Percentiles rank a stretch among this genome's conserved stretches.
Conservation (phyloP, 2,888 invertebrate genomes). For the Cotesia congregata region DNA sequence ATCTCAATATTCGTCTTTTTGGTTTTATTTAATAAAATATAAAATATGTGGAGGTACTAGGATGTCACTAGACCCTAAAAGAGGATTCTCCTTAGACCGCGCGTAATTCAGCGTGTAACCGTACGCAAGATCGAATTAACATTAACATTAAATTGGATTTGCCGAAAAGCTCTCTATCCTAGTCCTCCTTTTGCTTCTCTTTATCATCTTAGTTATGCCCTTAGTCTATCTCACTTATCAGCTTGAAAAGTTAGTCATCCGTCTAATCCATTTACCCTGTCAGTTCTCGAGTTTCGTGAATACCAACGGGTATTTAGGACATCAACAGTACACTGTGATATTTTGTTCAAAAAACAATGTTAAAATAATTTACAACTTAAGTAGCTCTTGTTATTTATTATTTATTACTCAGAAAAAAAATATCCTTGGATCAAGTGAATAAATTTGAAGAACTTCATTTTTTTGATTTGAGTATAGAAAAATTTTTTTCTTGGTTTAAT, state of each 20-base stretch:
- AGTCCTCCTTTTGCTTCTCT: neutral
- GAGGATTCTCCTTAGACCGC: constrained; percentile 40
- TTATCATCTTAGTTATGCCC: constrained; percentile 20
- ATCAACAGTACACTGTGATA: neutral
- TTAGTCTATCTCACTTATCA: constrained; percentile 34
- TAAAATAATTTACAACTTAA: no score
- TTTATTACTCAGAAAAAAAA: no score
- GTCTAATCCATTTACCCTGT: constrained; percentile 63
- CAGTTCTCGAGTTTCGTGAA: constrained; percentile 22
- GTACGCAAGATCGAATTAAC: constrained; percentile 66
- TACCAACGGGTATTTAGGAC: constrained; percentile 11
- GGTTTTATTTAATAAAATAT: neutral
- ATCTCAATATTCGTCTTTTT: no score
- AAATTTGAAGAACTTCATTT: no score
- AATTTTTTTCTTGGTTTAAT: no score
- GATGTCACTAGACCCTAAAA: neutral
- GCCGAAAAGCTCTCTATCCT: constrained; percentile 44
- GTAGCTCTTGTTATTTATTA: no score
- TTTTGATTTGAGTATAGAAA: no score
- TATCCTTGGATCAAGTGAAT: no score
- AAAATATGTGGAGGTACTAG: constrained; percentile 14
- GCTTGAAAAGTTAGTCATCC: constrained; percentile 66
- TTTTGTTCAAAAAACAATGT: no score
- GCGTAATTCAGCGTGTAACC: constrained; percentile 67
- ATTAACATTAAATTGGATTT: constrained; percentile 68